Conservation (phyloP, 1,140 invertebrate species). For the Luehdorfia chinensis region DNA sequence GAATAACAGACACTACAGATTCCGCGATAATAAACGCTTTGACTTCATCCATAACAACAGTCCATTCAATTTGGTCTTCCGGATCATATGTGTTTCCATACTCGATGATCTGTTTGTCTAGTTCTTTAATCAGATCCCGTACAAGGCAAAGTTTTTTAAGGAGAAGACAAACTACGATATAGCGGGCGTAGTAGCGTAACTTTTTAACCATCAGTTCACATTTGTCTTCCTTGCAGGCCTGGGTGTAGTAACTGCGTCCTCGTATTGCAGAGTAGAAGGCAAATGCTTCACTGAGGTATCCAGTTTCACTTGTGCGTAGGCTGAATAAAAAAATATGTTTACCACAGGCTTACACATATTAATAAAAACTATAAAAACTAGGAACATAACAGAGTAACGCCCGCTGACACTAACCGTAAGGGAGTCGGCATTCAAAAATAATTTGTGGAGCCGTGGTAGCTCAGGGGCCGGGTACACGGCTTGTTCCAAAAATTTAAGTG, state of each 20-base stretch:
- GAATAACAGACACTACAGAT: slow-evolving; percentile 90
- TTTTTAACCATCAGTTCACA: slow-evolving; percentile 99
- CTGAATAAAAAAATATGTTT: slow-evolving; percentile 76
- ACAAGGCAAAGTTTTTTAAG: slow-evolving; percentile 97
- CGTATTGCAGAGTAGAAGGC: slow-evolving; percentile 98
- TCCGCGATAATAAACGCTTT: slow-evolving; percentile 96
- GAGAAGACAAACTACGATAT: slow-evolving; percentile 97
- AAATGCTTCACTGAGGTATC: slow-evolving; percentile 96
- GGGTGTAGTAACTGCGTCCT: slow-evolving; percentile 95
- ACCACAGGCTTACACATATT: too few species aligned
- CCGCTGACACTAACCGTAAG: too few species aligned
- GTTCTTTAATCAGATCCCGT: slow-evolving; percentile 92
- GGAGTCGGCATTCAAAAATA: too few species aligned
- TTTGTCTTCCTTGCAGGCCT: slow-evolving; percentile 95
- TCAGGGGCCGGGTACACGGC: too few species aligned
- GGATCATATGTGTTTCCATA: slow-evolving; percentile 96
- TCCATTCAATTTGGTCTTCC: slow-evolving; percentile 98
- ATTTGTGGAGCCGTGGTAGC: too few species aligned
- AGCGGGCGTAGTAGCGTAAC: slow-evolving; percentile 96
- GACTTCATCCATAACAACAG: slow-evolving; percentile 95
- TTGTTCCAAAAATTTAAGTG: too few species aligned
- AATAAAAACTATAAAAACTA: too few species aligned
- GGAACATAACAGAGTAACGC: too few species aligned
- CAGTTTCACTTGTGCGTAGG: slow-evolving; percentile 96
- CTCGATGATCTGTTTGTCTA: slow-evolving; percentile 94